Conservation (phyloP, 2,113 vertebrate genomes). For the Microtus pennsylvanicus region DNA sequence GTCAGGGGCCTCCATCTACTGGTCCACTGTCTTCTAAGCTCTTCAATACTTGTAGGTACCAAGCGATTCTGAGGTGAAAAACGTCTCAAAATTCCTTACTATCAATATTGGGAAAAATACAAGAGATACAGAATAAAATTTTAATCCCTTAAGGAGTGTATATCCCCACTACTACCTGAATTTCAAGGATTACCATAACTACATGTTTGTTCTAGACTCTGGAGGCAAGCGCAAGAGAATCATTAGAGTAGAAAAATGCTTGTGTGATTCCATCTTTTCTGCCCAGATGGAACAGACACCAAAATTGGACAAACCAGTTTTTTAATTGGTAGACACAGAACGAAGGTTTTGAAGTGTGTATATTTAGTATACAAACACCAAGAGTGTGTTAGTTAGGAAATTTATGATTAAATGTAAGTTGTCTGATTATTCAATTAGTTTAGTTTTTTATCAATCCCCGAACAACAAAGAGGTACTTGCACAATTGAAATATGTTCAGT, state of each 20-base stretch:
- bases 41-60: neutral
- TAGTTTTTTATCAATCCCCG: neutral
- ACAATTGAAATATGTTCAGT: neutral
- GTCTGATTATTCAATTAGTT: conserved; percentile 16
- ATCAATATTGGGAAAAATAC: neutral
- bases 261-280: neutral
- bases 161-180: neutral
- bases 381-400: neutral
- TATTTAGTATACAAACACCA: neutral
- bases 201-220: neutral
- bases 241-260: neutral
- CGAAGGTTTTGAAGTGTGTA: neutral
- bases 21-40: neutral
- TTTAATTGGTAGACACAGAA: neutral
- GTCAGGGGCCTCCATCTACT: neutral
- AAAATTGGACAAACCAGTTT: neutral
- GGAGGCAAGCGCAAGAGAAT: neutral
- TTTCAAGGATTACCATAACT: neutral
- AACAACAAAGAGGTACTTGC: neutral
- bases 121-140: neutral
- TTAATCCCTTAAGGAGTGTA: neutral
- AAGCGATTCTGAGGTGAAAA: neutral
- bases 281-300: neutral
- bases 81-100: neutral
- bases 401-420: conserved; percentile 12